Base-by-base conservation (phyloP, 1,140 invertebrate genomes). In the Globodera ellingtonae region DNA sequence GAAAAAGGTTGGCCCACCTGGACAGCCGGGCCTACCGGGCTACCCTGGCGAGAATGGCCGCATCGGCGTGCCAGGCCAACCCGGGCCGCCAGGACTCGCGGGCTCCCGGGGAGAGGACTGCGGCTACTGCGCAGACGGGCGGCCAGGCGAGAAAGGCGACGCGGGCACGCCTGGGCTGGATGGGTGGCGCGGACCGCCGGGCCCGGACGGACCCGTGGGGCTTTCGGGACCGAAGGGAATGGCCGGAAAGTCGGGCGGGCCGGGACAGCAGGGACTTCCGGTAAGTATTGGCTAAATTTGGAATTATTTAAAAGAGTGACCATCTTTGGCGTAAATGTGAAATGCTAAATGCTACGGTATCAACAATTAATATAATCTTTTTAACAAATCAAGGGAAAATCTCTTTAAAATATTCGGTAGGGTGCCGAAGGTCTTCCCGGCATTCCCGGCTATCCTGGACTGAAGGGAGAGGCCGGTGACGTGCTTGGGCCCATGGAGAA, bases 401-500 rank as follows among this genome's bases (percentile, higher is more conserved):
- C 35, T 35, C 35, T 35, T 35, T 35, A 35, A 35, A 24, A 35
- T 35, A 35, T 35, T 35, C 35, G 1, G 5, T 62, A 86, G 85
- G 85, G 85, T 48, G 67, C 80, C 24, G 84, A 84, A 52, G 87
- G 87, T 47, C 65, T 87, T 6, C 88, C 88, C 48, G 87, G 88
- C 24, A 70, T 87, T 50, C 83, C 85, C 67, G 87, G 87, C 46
- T 87, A 84, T 72, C 86, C 88, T 52, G 87, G 87, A 71, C 52
- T 75, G 6, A 84, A 84, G 70, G 87, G 87, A 72, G 87, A 89
- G 81, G 82, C 87, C 72, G 87, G 87, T 71, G 87, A 89, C 71
- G 81, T 89, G 47, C 71, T 85, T 46, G 87, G 87, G 18, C 87
- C 87, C n/a, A 87, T 89, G 86, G 87, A 89, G 66, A 89, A 89